Evolutionary conservation across 23 tunicate genomes (phyloP).

Genomic region (Ciona savignyi): DNA sequence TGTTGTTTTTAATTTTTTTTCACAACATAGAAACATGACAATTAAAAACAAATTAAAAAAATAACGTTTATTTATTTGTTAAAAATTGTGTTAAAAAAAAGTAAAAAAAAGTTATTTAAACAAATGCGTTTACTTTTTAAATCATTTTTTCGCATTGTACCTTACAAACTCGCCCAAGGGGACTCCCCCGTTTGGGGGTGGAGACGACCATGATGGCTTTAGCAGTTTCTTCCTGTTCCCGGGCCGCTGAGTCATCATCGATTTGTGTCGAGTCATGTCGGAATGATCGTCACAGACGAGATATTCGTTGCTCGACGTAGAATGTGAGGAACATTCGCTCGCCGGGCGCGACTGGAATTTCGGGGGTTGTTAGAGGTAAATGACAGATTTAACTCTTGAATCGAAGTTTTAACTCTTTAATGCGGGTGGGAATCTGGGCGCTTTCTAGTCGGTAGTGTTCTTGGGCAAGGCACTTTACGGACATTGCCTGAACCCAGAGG

Average conservation of each 20-base stretch:
- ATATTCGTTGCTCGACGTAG: conserved; percentile 67
- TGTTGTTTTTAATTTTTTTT: no score
- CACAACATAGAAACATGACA: no score
- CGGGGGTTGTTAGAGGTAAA: no score
- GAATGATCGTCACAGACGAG: conserved; percentile 27
- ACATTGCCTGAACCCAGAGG: no score
- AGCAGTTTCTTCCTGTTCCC: conserved; percentile 13
- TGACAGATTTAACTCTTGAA: no score
- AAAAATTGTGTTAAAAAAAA: not conserved
- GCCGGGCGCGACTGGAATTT: no score
- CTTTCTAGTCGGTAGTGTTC: no score
- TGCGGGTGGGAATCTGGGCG: not conserved
- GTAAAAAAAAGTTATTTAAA: no score
- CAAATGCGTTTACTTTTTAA: not conserved
- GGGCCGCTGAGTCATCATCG: conserved; percentile 20
- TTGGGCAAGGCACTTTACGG: no score
- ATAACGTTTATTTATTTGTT: not conserved
- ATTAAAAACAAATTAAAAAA: no score
- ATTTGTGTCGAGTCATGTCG: conserved; percentile 4
- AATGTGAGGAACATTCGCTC: conserved; percentile 38
- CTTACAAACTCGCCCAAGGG: conserved; percentile 21
- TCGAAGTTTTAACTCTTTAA: not conserved
- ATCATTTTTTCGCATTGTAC: not conserved
- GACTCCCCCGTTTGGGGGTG: conserved; percentile 8
- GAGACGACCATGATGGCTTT: conserved; percentile 6